These are phyloP conservation scores for Zoanthus solanderi DNA, from an alignment of 92 coral and sea anemone genomes.

Conservation along the genomic window DNA sequence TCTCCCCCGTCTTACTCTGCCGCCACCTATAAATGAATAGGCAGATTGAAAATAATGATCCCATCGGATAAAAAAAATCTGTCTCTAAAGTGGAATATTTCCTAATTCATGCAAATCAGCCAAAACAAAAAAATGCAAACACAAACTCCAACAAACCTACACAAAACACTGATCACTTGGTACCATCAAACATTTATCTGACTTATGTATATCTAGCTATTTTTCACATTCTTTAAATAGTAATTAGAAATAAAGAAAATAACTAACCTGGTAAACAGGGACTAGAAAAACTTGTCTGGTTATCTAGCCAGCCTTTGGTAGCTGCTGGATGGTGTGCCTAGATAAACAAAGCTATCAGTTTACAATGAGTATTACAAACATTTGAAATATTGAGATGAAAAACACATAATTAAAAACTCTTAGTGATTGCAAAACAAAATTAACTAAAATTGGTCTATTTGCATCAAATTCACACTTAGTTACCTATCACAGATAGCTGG, in stretches of 20 bases:
- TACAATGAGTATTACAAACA: not conserved
- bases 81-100: not conserved
- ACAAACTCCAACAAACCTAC: not conserved
- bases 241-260: not conserved
- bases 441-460: not conserved
- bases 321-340: conserved; percentile 1
- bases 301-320: not conserved
- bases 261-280: conserved; percentile 3
- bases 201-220: not conserved
- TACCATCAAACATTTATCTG: not conserved
- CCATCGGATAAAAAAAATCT: not conserved
- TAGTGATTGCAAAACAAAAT: not conserved
- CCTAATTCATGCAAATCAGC: not conserved
- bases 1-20: conserved; percentile 24
- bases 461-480: not conserved
- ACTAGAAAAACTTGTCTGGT: not conserved
- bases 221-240: not conserved
- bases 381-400: not conserved
- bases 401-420: not conserved
- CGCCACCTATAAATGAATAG: not conserved
- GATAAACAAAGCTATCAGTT: not conserved
- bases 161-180: not conserved
- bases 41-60: not conserved
- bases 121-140: not conserved
- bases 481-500: not conserved